phyloP scores from a whole-genome alignment of 1,140 invertebrate species.

The Lucilia cuprina region DNA sequence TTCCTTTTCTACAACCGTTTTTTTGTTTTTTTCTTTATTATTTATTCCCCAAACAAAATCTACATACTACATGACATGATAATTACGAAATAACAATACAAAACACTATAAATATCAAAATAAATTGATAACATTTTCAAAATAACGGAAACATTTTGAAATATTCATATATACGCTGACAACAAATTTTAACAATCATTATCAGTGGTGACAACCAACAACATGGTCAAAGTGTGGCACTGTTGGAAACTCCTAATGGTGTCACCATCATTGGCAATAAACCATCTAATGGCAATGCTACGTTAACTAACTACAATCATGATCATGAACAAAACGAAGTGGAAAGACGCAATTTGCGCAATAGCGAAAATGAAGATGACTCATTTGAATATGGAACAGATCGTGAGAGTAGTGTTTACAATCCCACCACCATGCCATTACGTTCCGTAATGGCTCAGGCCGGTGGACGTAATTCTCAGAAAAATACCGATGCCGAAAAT shows the following conservation, averaged over 20 bases:
- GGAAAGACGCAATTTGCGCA: constrained; percentile 45
- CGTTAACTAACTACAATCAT: not conserved
- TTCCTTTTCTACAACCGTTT: constrained; percentile 1
- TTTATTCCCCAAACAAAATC: not conserved
- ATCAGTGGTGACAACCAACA: not conserved
- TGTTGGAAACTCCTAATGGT: constrained; percentile 57
- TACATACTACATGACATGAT: not conserved
- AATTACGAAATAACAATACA: not conserved
- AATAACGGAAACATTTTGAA: not conserved
- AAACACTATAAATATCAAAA: not conserved
- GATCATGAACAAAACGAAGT: constrained; percentile 35
- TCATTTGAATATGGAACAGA: constrained; percentile 59
- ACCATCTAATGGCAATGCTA: constrained; percentile 42
- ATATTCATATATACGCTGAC: not conserved
- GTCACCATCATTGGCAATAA: constrained; percentile 49
- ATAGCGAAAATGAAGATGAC: constrained; percentile 50
- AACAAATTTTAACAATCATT: not conserved
- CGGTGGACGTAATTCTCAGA: constrained; percentile 49
- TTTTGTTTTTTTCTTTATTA: not conserved
- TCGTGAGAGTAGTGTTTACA: constrained; percentile 57
- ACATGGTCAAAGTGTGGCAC: constrained; percentile 52
- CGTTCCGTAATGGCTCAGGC: constrained; percentile 50
- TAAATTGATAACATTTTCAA: not conserved
- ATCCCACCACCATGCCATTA: constrained; percentile 54
- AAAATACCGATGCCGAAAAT: constrained; percentile 13